phyloP scores from a whole-genome alignment of 2,113 vertebrate species.

The Myrmecobius fasciatus region DNA sequence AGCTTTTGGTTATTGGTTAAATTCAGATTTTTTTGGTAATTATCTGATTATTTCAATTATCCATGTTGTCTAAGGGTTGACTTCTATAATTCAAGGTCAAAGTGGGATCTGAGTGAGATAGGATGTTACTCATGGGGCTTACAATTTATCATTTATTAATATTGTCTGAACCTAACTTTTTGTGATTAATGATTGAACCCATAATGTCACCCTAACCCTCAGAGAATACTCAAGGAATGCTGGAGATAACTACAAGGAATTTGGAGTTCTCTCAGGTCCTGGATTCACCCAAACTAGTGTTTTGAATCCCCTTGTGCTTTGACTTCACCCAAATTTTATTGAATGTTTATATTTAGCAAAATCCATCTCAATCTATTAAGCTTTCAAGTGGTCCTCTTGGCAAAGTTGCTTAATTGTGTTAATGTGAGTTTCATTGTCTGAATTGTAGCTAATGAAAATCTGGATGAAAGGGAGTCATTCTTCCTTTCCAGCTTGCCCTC shows the following conservation, averaged over 20 bases:
- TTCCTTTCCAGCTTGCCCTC: background rate
- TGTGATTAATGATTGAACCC: background rate
- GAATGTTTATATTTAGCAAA: background rate
- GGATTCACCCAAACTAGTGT: background rate
- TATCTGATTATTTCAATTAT: slow-evolving; percentile 5
- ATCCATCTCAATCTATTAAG: background rate
- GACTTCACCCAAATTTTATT: background rate
- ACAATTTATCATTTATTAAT: background rate
- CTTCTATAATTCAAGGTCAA: background rate
- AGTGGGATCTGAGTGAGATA: background rate
- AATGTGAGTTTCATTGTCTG: background rate
- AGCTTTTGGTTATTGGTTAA: background rate
- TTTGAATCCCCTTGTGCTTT: background rate
- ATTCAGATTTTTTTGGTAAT: background rate
- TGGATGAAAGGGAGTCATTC: background rate
- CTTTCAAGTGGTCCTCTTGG: background rate
- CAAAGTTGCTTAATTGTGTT: background rate
- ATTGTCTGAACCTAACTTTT: background rate
- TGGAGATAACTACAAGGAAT: background rate
- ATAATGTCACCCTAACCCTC: background rate
- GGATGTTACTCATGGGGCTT: background rate
- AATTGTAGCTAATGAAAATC: background rate
- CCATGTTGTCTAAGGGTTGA: background rate
- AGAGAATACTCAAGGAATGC: background rate
- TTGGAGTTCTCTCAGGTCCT: background rate